Percentiles rank a stretch among this genome's conserved stretches.
Conservation (phyloP, 2,113 vertebrate species). For the Hippocampus zosterae region DNA sequence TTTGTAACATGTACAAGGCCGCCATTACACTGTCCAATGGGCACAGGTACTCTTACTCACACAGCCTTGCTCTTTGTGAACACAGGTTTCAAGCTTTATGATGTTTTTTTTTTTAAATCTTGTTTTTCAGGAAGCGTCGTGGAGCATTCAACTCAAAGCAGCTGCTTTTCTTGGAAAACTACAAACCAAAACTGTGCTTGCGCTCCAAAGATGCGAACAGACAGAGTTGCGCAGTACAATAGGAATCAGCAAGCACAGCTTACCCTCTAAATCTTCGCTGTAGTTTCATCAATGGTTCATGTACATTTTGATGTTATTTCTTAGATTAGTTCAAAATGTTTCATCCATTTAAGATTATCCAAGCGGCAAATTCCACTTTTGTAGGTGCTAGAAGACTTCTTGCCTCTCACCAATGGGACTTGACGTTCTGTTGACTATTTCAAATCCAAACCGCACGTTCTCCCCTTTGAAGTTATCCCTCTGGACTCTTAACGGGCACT, state of each 20-base stretch:
- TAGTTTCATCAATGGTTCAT: neutral
- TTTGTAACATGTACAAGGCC: neutral
- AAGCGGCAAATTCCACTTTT: neutral
- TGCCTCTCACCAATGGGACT: neutral
- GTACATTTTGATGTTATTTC: neutral
- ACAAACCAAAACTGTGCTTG: slow-evolving; percentile 93
- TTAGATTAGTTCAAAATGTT: neutral
- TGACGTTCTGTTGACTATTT: neutral
- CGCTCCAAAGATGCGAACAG: slow-evolving; percentile 91
- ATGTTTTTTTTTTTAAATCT: neutral
- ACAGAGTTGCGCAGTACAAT: slow-evolving; percentile 76
- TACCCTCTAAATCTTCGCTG: neutral
- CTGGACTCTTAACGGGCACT: neutral
- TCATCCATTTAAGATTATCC: neutral
- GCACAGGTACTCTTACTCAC: neutral
- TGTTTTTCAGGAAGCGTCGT: slow-evolving; percentile 82
- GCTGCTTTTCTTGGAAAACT: slow-evolving; percentile 95
- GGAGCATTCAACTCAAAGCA: slow-evolving; percentile 98
- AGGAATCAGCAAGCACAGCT: slow-evolving; percentile 20
- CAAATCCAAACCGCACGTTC: neutral
- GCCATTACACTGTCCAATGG: neutral
- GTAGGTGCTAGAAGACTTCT: neutral
- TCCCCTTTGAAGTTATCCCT: neutral
- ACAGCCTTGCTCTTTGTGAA: neutral
- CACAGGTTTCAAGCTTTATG: neutral